A percentile compares a stretch with the other conserved stretches of the same genome.
Evolutionary conservation across 1,140 invertebrate genomes (phyloP).

Genomic region (Paramacrobiotus metropolitanus): DNA sequence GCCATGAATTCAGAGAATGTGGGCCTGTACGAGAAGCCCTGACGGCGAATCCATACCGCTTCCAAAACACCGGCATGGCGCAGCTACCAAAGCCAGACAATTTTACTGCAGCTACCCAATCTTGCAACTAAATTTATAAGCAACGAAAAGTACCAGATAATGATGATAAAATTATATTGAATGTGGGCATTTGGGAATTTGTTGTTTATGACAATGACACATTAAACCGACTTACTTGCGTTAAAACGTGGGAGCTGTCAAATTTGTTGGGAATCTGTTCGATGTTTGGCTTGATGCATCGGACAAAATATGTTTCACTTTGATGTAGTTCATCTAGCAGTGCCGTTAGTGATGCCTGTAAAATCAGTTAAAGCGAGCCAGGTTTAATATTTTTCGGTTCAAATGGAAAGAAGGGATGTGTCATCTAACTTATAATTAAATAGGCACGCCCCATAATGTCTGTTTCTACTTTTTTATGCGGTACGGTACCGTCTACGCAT

Average conservation of each 20-base stretch:
- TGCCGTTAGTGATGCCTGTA: background rate
- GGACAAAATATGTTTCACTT: slow-evolving; percentile 25
- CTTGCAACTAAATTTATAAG: too few species aligned
- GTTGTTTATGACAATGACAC: too few species aligned
- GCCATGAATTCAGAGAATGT: slow-evolving; percentile 61
- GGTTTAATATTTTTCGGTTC: too few species aligned
- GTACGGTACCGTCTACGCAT: too few species aligned
- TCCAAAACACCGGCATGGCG: slow-evolving; percentile 85
- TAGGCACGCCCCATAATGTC: too few species aligned
- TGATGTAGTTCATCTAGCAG: background rate
- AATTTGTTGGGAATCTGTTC: slow-evolving; percentile 80
- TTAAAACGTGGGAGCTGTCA: slow-evolving; percentile 74
- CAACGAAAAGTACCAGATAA: too few species aligned
- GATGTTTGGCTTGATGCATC: slow-evolving; percentile 88
- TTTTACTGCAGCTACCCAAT: too few species aligned
- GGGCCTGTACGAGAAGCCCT: slow-evolving; percentile 76
- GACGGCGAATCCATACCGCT: slow-evolving; percentile 78
- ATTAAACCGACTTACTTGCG: slow-evolving; percentile 21
- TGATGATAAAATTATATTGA: background rate
- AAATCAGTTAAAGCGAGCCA: too few species aligned
- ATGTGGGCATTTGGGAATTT: too few species aligned
- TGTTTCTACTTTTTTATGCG: too few species aligned
- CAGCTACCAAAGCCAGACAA: slow-evolving; percentile 33
- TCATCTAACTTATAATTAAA: too few species aligned
- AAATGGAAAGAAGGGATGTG: too few species aligned